phyloP scores from a whole-genome alignment of 2,797 vertebrate species.

The Propithecus perrieri region DNA sequence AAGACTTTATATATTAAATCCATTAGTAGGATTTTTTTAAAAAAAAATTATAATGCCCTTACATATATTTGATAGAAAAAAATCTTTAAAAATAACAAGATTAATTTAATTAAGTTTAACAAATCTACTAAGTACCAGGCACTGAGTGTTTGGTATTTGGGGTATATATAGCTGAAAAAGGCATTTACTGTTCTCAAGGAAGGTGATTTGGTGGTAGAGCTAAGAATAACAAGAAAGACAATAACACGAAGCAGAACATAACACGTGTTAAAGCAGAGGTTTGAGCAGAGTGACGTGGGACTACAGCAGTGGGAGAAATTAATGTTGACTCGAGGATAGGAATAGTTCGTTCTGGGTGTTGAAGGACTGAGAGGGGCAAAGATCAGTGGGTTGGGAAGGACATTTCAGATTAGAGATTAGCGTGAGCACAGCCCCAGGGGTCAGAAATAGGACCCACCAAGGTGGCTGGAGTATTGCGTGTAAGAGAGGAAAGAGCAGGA shows the following conservation, averaged over 20 bases:
- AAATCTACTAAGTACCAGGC: not conserved
- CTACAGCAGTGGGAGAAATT: not conserved
- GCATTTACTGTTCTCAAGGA: not conserved
- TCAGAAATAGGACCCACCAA: not conserved
- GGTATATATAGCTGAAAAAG: not conserved
- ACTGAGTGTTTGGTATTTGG: not conserved
- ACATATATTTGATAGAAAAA: constrained; percentile 11
- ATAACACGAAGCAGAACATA: not conserved
- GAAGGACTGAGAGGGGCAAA: not conserved
- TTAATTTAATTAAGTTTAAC: not conserved
- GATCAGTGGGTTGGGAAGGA: not conserved
- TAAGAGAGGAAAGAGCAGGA: not conserved
- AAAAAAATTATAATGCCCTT: not conserved
- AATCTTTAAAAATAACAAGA: not conserved
- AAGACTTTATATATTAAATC: constrained; percentile 6
- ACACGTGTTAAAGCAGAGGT: not conserved
- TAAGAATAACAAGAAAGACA: not conserved
- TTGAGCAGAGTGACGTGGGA: not conserved
- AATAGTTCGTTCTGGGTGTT: not conserved
- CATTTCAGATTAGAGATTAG: not conserved
- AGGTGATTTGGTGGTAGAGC: not conserved
- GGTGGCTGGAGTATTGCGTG: not conserved
- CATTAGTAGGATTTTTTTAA: not conserved
- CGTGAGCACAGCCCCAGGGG: not conserved
- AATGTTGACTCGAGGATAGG: not conserved